phyloP scores from a whole-genome alignment of 2,888 invertebrate species.

The Dolichomitus sp. region DNA sequence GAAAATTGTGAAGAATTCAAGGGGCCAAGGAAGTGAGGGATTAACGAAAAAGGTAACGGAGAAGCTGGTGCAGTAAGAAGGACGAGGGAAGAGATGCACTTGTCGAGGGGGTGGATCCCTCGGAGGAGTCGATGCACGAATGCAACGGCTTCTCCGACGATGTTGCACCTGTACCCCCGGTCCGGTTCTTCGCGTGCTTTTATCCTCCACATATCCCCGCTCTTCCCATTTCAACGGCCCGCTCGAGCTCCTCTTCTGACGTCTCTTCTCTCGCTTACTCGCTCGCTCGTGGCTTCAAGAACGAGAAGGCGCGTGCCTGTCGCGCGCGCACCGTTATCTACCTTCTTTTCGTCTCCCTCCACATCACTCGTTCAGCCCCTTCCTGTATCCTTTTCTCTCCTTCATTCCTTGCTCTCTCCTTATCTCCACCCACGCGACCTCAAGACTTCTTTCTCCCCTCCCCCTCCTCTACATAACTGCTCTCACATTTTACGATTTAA shows the following conservation, averaged over 20 bases:
- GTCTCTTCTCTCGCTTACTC: conserved; percentile 37
- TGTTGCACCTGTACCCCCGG: conserved; percentile 78
- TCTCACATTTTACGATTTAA: conserved; percentile 21
- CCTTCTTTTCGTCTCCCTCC: conserved; percentile 55
- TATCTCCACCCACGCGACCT: conserved; percentile 59
- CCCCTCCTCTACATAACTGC: not conserved
- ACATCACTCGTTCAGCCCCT: conserved; percentile 1
- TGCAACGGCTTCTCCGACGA: conserved; percentile 60
- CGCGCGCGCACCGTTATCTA: conserved; percentile 75
- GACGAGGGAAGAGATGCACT: conserved; percentile 51
- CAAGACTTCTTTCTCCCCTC: conserved; percentile 28
- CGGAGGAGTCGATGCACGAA: conserved; percentile 57
- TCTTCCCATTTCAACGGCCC: conserved; percentile 23
- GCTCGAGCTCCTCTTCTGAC: conserved; percentile 36
- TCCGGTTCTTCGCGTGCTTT: conserved; percentile 76
- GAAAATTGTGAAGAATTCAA: conserved; percentile 55
- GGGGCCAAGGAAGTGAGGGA: conserved; percentile 49
- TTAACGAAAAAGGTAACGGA: conserved; percentile 39
- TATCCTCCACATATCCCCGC: conserved; percentile 50
- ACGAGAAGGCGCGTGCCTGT: conserved; percentile 79
- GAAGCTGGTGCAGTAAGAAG: conserved; percentile 38
- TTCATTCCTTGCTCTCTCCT: conserved; percentile 27
- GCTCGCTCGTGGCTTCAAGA: conserved; percentile 65
- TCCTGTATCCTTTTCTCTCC: conserved; percentile 10
- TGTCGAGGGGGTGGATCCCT: conserved; percentile 60